Percentiles rank a stretch among this genome's conserved stretches.
These are phyloP conservation scores for Cancer borealis DNA, from an alignment of 2,888 invertebrate genomes.

Conservation along the genomic window DNA sequence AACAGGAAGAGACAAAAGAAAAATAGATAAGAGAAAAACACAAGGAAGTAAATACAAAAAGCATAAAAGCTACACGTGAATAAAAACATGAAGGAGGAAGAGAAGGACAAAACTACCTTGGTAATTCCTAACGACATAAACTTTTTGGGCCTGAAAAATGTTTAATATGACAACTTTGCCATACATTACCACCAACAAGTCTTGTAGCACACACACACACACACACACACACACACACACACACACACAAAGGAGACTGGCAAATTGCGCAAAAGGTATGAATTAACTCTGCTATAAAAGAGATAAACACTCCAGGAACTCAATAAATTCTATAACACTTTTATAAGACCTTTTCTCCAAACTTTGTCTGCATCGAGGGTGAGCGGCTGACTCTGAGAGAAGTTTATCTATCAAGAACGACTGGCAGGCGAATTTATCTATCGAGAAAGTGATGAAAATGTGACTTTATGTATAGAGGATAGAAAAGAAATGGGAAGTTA, in stretches of 20 bases:
- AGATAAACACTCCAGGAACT: slow-evolving; percentile 10
- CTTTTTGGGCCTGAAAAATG: not conserved
- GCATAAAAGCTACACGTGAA: not conserved
- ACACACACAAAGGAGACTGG: not conserved
- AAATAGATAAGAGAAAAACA: not conserved
- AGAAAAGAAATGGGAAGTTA: not conserved
- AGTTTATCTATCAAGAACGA: slow-evolving; percentile 20
- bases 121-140: not conserved
- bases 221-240: slow-evolving; percentile 2
- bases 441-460: not conserved
- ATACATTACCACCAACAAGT: not conserved
- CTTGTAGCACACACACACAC: not conserved
- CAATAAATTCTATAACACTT: not conserved
- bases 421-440: not conserved
- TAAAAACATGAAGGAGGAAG: not conserved
- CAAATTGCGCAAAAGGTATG: no score
- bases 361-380: not conserved
- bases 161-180: slow-evolving; percentile 1
- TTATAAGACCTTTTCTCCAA: not conserved
- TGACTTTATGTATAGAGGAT: not conserved
- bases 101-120: not conserved
- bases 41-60: not conserved
- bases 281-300: no score
- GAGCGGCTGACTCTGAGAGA: not conserved
- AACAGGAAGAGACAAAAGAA: no score